Percentiles rank a stretch among this genome's conserved stretches.
Evolutionary conservation across 2,797 vertebrate species (phyloP).

Genomic region (Babyrousa celebensis): DNA sequence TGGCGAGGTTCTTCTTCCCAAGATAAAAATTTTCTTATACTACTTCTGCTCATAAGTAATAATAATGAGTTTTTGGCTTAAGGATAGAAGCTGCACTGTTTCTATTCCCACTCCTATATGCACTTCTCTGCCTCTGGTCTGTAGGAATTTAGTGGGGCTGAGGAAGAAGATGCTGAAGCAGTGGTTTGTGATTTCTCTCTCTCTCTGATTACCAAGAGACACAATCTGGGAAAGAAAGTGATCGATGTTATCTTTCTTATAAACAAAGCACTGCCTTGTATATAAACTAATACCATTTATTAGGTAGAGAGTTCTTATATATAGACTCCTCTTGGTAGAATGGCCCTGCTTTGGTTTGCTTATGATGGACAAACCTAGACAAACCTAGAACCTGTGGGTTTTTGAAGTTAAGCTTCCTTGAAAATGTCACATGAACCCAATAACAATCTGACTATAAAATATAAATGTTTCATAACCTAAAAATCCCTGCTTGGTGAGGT

Average conservation of each 20-base stretch:
- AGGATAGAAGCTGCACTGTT: background rate
- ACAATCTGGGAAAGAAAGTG: background rate
- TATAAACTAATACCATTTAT: background rate
- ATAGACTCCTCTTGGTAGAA: background rate
- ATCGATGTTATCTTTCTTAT: background rate
- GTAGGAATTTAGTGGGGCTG: background rate
- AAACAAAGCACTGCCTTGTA: background rate
- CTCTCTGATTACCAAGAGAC: background rate
- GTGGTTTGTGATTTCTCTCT: background rate
- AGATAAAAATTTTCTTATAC: background rate
- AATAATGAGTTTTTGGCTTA: background rate
- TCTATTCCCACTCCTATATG: background rate
- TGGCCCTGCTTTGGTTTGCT: background rate
- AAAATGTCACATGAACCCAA: background rate
- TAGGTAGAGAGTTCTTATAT: background rate
- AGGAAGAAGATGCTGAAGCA: background rate
- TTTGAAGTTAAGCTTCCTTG: background rate
- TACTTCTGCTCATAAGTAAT: background rate
- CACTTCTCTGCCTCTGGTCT: background rate
- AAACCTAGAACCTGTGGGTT: background rate
- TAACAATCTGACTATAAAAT: background rate
- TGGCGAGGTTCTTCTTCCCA: background rate
- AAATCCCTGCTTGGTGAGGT: background rate
- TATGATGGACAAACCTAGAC: background rate
- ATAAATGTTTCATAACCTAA: background rate